Evolutionary conservation across 2,797 vertebrate species (phyloP).

Genomic region (Lemur catta): DNA sequence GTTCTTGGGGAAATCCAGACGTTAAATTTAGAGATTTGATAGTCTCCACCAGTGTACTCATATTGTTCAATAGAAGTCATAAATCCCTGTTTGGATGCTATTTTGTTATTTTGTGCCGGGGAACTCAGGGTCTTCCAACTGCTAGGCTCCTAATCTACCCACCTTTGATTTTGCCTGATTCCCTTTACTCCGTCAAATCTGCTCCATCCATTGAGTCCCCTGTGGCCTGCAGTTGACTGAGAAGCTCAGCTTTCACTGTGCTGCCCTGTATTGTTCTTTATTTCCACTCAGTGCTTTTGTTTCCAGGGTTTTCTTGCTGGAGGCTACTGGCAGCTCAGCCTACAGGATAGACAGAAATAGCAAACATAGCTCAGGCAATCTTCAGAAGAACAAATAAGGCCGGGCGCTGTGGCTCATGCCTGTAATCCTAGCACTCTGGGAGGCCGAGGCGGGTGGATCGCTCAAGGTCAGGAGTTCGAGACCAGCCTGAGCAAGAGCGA

Average conservation of each 20-base stretch:
- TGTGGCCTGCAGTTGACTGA: not conserved
- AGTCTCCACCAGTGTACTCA: not conserved
- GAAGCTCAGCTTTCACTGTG: not conserved
- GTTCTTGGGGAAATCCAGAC: not conserved
- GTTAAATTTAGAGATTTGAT: not conserved
- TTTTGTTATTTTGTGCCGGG: not conserved
- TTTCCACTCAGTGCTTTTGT: not conserved
- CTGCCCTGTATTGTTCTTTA: not conserved
- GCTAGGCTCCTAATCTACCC: not conserved
- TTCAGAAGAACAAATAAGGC: not conserved
- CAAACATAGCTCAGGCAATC: not conserved
- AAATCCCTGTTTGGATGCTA: not conserved
- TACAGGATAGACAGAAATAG: not conserved
- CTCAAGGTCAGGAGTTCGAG: too few species aligned
- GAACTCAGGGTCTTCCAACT: not conserved
- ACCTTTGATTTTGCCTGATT: not conserved
- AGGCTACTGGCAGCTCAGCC: not conserved
- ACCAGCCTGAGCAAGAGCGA: too few species aligned
- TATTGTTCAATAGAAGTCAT: not conserved
- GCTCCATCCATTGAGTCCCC: not conserved
- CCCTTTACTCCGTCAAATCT: not conserved
- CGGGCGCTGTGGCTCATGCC: too few species aligned
- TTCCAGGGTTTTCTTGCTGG: not conserved
- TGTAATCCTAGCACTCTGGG: too few species aligned
- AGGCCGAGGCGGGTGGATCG: too few species aligned